A percentile compares a stretch with the other conserved stretches of the same genome.
These are phyloP conservation scores for Mustela lutreola DNA, from an alignment of 2,113 vertebrate genomes.

Conservation along the genomic window DNA sequence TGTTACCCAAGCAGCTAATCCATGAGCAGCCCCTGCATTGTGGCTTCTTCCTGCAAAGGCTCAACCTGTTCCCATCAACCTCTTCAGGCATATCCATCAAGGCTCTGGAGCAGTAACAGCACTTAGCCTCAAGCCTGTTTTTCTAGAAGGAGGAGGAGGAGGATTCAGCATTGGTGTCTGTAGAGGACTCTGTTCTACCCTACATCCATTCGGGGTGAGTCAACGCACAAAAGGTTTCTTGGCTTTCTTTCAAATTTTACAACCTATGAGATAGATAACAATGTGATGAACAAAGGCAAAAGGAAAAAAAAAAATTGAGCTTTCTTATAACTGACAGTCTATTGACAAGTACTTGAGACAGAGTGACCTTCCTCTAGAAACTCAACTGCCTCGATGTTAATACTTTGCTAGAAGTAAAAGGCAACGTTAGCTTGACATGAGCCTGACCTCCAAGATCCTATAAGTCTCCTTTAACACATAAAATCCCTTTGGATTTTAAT, in stretches of 20 bases:
- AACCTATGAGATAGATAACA: not conserved
- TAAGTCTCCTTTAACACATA: not conserved
- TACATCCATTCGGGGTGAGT: not conserved
- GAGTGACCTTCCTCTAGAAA: not conserved
- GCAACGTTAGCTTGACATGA: not conserved
- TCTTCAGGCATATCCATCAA: not conserved
- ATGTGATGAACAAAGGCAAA: not conserved
- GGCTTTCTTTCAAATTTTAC: not conserved
- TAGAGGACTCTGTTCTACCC: not conserved
- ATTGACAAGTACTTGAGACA: not conserved
- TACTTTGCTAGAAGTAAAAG: not conserved
- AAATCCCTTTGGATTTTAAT: not conserved
- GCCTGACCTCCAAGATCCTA: not conserved
- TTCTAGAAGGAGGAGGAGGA: slow-evolving; percentile 8
- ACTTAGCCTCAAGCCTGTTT: not conserved
- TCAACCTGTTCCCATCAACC: not conserved
- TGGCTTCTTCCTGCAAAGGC: not conserved
- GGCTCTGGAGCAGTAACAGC: not conserved
- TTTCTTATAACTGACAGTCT: not conserved
- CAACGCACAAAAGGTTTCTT: not conserved
- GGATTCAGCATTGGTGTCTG: slow-evolving; percentile 22
- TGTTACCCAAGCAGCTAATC: not conserved
- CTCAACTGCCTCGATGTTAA: not conserved
- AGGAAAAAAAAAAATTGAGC: not conserved
- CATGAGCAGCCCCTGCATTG: not conserved